Conservation (phyloP, 2,888 invertebrate species). For the Cactoblastis cactorum region DNA sequence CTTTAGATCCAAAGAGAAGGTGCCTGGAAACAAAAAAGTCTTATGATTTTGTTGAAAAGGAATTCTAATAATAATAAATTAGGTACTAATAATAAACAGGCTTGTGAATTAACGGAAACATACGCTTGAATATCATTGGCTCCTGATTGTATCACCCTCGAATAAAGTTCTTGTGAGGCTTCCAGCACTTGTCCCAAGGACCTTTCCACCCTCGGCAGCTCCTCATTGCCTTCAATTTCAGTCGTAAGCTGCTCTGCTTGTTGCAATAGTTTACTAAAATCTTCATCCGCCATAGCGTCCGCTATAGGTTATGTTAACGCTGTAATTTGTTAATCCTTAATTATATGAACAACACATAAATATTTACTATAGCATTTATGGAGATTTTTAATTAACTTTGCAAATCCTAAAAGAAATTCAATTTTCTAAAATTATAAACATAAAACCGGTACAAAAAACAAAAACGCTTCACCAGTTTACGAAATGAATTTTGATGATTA, state of each 20-base stretch:
- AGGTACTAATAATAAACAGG: too few relatives aligned
- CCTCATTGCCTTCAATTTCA: constrained; percentile 91
- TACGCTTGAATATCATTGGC: constrained; percentile 96
- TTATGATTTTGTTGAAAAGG: too few relatives aligned
- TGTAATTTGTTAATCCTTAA: not conserved
- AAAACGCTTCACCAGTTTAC: not conserved
- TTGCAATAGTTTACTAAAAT: constrained; percentile 92
- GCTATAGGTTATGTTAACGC: constrained; percentile 45
- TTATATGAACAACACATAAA: not conserved
- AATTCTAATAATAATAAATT: not conserved
- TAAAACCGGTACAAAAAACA: constrained; percentile 1
- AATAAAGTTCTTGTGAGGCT: constrained; percentile 93
- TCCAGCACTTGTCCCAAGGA: constrained; percentile 95
- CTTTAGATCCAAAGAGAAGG: constrained; percentile 92
- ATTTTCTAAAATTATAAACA: not conserved
- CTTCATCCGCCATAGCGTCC: constrained; percentile 70
- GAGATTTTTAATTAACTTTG: not conserved
- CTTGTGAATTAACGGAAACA: constrained; percentile 58
- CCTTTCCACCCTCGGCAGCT: constrained; percentile 91
- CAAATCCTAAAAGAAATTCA: not conserved
- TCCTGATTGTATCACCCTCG: constrained; percentile 90
- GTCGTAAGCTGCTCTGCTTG: constrained; percentile 95
- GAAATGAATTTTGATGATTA: too few relatives aligned
- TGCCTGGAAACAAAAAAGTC: constrained; percentile 80
- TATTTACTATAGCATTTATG: not conserved